These are phyloP conservation scores for Dicrurus megarhynchus DNA, from an alignment of 2,113 vertebrate genomes.

Conservation along the genomic window DNA sequence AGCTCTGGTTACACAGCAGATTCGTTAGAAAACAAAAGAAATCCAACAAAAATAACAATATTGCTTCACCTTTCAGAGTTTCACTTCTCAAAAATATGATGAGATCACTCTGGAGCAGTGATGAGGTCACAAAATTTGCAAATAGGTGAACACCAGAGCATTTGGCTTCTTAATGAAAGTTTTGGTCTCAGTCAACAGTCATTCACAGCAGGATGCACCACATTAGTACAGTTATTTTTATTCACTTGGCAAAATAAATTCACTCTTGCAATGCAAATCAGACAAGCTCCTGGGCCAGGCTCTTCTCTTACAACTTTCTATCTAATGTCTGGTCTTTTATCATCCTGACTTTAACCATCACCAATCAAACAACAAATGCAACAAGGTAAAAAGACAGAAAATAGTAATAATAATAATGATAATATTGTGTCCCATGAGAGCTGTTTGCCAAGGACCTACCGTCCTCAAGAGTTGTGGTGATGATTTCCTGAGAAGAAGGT, in stretches of 20 bases:
- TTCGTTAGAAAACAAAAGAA: background rate
- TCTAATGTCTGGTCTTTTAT: background rate
- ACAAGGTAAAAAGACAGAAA: background rate
- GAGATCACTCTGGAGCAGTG: background rate
- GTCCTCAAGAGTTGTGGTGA: slow-evolving; percentile 95
- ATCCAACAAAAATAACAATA: background rate
- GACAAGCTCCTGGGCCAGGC: background rate
- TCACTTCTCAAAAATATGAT: background rate
- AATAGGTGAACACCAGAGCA: background rate
- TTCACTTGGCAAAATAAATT: background rate
- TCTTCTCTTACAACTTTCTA: background rate
- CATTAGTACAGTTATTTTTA: background rate
- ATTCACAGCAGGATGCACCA: background rate
- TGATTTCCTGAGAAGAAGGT: slow-evolving; percentile 96
- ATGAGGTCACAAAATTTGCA: background rate
- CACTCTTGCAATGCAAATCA: background rate
- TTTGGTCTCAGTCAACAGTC: background rate
- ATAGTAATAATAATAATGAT: background rate
- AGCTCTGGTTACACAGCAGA: background rate
- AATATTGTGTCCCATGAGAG: background rate
- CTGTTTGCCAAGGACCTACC: slow-evolving; percentile 73
- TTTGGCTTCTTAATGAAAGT: background rate
- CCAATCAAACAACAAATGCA: background rate
- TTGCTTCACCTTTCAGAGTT: background rate
- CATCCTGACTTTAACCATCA: background rate